Evolutionary conservation across 2,888 invertebrate species (phyloP).

Genomic region (Willowsia nigromaculata): DNA sequence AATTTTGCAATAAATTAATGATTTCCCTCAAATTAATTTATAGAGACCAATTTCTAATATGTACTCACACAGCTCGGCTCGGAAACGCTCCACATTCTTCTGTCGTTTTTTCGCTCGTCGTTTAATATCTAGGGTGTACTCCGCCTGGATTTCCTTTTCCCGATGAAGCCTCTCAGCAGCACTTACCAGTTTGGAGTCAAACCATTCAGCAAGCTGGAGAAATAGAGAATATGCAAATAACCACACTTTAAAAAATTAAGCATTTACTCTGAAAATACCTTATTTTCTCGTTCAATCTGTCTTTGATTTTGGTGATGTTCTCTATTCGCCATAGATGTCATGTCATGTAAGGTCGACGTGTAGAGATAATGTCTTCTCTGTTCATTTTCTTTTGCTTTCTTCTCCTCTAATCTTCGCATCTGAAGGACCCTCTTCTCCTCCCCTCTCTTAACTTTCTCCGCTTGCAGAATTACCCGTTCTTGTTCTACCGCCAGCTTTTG

Average conservation of each 20-base stretch:
- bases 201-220: conserved; percentile 3
- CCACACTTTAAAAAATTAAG: too few species aligned
- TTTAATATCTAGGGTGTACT: background rate
- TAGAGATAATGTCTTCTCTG: background rate
- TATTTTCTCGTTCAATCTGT: background rate
- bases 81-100: conserved; percentile 16
- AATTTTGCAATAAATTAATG: background rate
- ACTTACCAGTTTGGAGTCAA: conserved; percentile 38
- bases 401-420: background rate
- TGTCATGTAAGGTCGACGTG: background rate
- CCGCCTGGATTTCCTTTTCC: conserved; percentile 21
- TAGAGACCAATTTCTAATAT: background rate
- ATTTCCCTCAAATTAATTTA: background rate
- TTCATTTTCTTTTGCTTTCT: background rate
- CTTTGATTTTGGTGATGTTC: background rate
- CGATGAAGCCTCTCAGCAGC: conserved; percentile 4
- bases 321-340: conserved; percentile 3
- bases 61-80: conserved; percentile 49
- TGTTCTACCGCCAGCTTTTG: background rate
- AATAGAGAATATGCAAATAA: too few species aligned
- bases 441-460: background rate
- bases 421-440: background rate
- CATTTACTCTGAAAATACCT: conserved; percentile 13
- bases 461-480: background rate
- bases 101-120: conserved; percentile 6